phyloP scores from a whole-genome alignment of 1,140 invertebrate species.

The Lamellibrachia luymesi region DNA sequence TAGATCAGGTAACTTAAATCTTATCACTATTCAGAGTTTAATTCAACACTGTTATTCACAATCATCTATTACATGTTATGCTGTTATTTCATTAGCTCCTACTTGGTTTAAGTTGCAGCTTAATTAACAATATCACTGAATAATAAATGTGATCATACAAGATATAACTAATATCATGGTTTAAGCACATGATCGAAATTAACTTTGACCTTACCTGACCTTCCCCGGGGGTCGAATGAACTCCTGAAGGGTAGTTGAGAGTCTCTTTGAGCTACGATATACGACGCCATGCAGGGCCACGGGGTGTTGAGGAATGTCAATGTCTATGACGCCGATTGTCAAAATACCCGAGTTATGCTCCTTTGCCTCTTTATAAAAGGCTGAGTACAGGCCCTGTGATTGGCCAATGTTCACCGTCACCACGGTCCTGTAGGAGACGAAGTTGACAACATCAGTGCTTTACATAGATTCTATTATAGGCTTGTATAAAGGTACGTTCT shows the following conservation, averaged over 20 bases:
- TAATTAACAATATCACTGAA: no score
- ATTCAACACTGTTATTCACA: no score
- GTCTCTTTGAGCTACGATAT: slow-evolving; percentile 87
- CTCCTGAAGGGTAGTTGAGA: slow-evolving; percentile 59
- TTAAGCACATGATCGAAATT: background rate
- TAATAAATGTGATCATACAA: no score
- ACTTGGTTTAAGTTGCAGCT: no score
- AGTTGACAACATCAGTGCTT: background rate
- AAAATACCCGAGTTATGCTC: slow-evolving; percentile 85
- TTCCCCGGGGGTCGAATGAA: slow-evolving; percentile 31
- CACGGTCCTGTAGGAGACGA: slow-evolving; percentile 70
- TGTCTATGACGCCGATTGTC: slow-evolving; percentile 82
- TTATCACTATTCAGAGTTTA: no score
- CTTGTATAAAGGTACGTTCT: no score
- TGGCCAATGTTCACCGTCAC: slow-evolving; percentile 90
- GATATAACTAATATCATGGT: no score
- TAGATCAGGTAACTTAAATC: no score
- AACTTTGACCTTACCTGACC: background rate
- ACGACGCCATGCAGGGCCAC: slow-evolving; percentile 96
- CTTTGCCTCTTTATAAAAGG: slow-evolving; percentile 64
- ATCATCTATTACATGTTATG: no score
- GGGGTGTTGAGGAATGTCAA: slow-evolving; percentile 95
- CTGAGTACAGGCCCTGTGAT: slow-evolving; percentile 87
- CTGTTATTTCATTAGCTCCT: no score
- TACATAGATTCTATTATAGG: no score